Evolutionary conservation across 1,140 invertebrate species (phyloP).

Genomic region (Drosophila pachea): DNA sequence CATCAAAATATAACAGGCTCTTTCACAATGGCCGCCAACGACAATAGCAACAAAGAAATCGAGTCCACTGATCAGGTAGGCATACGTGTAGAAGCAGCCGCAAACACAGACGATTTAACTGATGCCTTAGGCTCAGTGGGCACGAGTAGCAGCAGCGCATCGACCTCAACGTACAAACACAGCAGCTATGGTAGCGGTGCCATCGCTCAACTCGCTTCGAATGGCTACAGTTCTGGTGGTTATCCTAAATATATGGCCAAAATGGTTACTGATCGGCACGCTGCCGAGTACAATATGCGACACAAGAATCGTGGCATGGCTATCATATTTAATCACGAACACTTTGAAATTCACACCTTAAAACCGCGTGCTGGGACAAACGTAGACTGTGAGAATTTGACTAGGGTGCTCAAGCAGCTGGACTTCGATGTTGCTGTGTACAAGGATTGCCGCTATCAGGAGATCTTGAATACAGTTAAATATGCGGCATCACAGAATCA

Average conservation of each 20-base stretch:
- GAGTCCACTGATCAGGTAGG: slow-evolving; percentile 69
- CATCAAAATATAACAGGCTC: slow-evolving; percentile 55
- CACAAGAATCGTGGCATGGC: slow-evolving; percentile 89
- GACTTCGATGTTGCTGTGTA: slow-evolving; percentile 87
- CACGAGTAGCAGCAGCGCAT: slow-evolving; percentile 20
- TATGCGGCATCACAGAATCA: slow-evolving; percentile 86
- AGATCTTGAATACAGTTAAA: slow-evolving; percentile 84
- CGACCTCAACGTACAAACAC: slow-evolving; percentile 20
- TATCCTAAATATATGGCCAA: slow-evolving; percentile 76
- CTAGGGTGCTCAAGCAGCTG: slow-evolving; percentile 83
- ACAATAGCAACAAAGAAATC: slow-evolving; percentile 35
- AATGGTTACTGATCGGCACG: slow-evolving; percentile 85
- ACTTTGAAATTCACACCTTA: slow-evolving; percentile 84
- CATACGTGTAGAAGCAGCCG: slow-evolving; percentile 42
- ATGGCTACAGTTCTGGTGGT: slow-evolving; percentile 55
- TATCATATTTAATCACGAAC: slow-evolving; percentile 95
- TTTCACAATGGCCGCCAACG: slow-evolving; percentile 60
- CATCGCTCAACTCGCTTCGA: slow-evolving; percentile 65
- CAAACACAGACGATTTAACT: slow-evolving; percentile 57
- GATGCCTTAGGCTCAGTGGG: slow-evolving; percentile 67
- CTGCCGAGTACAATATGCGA: slow-evolving; percentile 91
- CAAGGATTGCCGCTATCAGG: slow-evolving; percentile 82
- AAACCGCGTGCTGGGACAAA: slow-evolving; percentile 86
- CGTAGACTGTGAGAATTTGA: slow-evolving; percentile 86
- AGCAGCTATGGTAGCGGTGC: slow-evolving; percentile 57